Conservation (phyloP, 2,113 vertebrate genomes). For the Hyperopisus bebe region DNA sequence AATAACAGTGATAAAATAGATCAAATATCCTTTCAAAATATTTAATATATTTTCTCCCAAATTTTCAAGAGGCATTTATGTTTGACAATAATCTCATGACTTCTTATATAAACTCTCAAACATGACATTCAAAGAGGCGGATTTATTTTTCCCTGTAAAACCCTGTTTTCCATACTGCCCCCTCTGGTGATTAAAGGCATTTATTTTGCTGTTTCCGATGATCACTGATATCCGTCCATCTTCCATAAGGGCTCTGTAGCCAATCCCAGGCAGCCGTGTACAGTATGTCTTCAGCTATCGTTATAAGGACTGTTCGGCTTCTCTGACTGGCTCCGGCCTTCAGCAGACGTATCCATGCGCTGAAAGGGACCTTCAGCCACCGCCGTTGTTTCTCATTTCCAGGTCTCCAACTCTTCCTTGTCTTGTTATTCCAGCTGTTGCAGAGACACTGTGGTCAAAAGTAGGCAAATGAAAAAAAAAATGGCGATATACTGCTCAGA, state of each 20-base stretch:
- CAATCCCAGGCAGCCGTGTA: background rate
- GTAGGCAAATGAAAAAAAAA: background rate
- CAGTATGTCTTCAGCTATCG: background rate
- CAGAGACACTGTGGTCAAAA: background rate
- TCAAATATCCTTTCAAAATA: background rate
- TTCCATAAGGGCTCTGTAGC: background rate
- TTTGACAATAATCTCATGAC: background rate
- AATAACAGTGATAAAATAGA: background rate
- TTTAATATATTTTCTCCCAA: background rate
- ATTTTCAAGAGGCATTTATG: background rate
- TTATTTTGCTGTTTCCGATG: background rate
- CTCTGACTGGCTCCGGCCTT: background rate
- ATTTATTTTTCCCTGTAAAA: background rate
- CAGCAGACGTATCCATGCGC: background rate
- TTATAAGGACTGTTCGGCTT: background rate
- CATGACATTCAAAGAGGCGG: background rate
- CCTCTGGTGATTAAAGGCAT: background rate
- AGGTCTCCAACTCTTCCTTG: background rate
- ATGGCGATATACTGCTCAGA: background rate
- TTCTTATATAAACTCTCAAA: background rate
- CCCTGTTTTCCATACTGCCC: background rate
- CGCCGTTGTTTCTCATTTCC: background rate
- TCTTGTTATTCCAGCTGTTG: constrained; percentile 12
- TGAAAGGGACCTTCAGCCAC: background rate
- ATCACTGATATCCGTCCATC: background rate